phyloP scores from a whole-genome alignment of 2,797 vertebrate genomes.

The Poeciliopsis gracilis region DNA sequence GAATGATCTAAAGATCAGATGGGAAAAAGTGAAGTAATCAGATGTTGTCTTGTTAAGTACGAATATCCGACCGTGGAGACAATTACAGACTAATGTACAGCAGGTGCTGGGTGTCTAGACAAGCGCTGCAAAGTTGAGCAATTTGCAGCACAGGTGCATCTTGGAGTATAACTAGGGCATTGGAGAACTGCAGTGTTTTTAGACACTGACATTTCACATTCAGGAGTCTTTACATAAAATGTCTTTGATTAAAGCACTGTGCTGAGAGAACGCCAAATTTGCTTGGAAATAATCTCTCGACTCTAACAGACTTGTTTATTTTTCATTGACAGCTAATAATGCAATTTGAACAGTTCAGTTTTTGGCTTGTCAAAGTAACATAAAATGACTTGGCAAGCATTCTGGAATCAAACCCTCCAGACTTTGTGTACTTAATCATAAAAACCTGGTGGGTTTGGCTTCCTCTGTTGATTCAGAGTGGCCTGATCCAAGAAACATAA shows the following conservation, averaged over 20 bases:
- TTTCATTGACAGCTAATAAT: conserved; percentile 65
- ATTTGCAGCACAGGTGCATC: conserved; percentile 81
- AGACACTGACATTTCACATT: conserved; percentile 68
- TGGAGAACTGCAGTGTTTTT: conserved; percentile 64
- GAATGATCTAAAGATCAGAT: conserved; percentile 24
- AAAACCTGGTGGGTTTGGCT: conserved; percentile 75
- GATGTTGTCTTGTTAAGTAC: conserved; percentile 70
- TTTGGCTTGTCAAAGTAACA: conserved; percentile 66
- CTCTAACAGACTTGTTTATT: conserved; percentile 63
- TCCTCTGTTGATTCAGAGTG: conserved; percentile 68
- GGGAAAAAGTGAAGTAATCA: conserved; percentile 66
- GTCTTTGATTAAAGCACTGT: conserved; percentile 55
- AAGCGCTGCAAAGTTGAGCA: conserved; percentile 62
- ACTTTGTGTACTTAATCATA: conserved; percentile 78
- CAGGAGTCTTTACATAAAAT: conserved; percentile 66
- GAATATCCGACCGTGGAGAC: conserved; percentile 62
- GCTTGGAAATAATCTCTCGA: conserved; percentile 64
- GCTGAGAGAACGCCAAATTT: conserved; percentile 53
- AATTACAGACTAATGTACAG: conserved; percentile 71
- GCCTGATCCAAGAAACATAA: conserved; percentile 74
- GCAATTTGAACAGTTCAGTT: conserved; percentile 62
- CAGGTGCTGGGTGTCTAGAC: conserved; percentile 79
- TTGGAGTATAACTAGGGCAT: conserved; percentile 65
- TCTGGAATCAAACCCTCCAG: conserved; percentile 67
- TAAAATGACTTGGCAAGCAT: conserved; percentile 72